These are phyloP conservation scores for Melanchra persicariae DNA, from an alignment of 2,888 invertebrate genomes.

Conservation along the genomic window DNA sequence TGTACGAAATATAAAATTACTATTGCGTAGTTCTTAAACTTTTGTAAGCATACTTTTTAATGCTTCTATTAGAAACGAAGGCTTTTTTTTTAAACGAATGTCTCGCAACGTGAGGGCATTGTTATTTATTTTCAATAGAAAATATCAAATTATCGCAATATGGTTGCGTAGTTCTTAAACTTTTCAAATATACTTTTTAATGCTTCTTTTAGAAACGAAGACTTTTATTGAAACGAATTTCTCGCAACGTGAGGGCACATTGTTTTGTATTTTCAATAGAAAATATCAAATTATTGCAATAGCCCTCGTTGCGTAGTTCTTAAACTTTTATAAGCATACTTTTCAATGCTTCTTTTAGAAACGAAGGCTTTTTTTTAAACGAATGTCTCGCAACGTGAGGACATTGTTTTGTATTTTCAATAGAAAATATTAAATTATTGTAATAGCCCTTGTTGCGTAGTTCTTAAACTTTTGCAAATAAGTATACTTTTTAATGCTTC, in stretches of 20 bases:
- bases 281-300: too few relatives aligned
- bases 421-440: not conserved
- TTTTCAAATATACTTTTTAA: conserved; percentile 34
- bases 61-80: conserved; percentile 1
- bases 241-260: not conserved
- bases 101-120: conserved; percentile 4
- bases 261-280: conserved; percentile 4
- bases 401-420: not conserved
- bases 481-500: conserved; percentile 24
- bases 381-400: conserved; percentile 5
- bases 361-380: not conserved
- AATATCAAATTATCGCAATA: not conserved
- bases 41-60: not conserved
- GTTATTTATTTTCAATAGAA: not conserved
- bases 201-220: conserved; percentile 32
- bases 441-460: not conserved
- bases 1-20: not conserved
- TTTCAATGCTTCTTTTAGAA: conserved; percentile 8
- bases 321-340: not conserved
- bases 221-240: conserved; percentile 26
- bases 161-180: conserved; percentile 21
- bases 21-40: not conserved
- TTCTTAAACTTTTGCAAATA: not conserved
- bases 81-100: conserved; percentile 15
- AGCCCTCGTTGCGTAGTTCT: not conserved